Percentiles rank a stretch among this genome's conserved stretches.
Conservation (phyloP, 2,888 invertebrate genomes). For the Napeogenes sylphis region DNA sequence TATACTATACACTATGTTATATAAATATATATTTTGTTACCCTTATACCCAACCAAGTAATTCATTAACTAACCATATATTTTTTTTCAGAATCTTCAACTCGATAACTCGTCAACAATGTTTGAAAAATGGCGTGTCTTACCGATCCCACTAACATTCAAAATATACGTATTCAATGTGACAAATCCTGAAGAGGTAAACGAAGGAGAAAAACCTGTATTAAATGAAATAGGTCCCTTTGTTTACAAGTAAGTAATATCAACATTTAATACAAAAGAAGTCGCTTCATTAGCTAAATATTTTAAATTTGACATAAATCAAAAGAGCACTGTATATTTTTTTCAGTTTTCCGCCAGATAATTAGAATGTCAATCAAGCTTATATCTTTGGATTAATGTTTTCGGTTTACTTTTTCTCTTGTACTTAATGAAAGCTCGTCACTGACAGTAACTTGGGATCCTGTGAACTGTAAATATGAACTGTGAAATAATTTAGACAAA, state of each 20-base stretch:
- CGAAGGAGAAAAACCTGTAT: conserved; percentile 70
- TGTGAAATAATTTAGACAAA: not conserved
- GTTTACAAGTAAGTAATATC: conserved; percentile 76
- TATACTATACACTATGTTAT: no score
- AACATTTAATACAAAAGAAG: not conserved
- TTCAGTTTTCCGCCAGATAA: not conserved
- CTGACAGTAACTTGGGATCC: not conserved
- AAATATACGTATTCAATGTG: conserved; percentile 78
- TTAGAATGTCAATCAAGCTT: conserved; percentile 1
- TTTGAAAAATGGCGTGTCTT: conserved; percentile 79
- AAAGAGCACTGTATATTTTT: no score
- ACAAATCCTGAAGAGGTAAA: conserved; percentile 77
- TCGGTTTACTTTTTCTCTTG: not conserved
- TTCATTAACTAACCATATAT: no score
- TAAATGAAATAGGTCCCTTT: conserved; percentile 80
- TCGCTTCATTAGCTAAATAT: no score
- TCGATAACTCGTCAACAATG: conserved; percentile 75
- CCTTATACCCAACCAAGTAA: no score
- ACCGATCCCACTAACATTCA: conserved; percentile 76
- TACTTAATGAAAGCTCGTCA: not conserved
- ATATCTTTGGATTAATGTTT: not conserved
- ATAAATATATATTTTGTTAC: no score
- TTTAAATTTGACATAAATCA: no score
- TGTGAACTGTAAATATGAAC: not conserved
- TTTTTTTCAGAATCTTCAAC: conserved; percentile 68